Base-by-base conservation (phyloP, 2,888 invertebrate species). In the Dryobotodes eremita region DNA sequence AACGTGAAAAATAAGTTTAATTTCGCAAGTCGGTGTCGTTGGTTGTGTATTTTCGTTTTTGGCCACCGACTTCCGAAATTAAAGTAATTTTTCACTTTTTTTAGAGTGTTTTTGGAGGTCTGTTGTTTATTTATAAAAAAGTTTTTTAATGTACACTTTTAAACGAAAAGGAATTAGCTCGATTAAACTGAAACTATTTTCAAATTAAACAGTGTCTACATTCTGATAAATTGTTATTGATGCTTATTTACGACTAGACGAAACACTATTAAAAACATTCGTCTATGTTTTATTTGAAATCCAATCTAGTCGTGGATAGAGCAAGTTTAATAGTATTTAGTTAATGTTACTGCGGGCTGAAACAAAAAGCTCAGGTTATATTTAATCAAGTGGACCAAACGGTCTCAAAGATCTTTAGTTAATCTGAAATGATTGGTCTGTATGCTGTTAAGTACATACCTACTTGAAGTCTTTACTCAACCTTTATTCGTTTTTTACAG, bases 221-320 rank as follows among this genome's bases (percentile, higher is more conserved):
- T 31, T 42, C 15, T 46, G 13, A 48, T 50, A 15, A 42, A 80
- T 17, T 74, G 15, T 72, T 36, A 4, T 15, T 61, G 53, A 48
- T 26, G 11, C 57, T 70, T 70, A 65, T 31, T 15, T 50, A 48
- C 26, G 59, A 69, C 57, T 23, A 73, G 74, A 70, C 57, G 26
- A 48, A 66, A 61, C n/a, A 64, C 15, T 50, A 57, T 15, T 71
- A 61, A 61, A 79, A 72, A 61, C 17, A 26, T 46, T 26, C 57
- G 10, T 59, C n/a, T 11, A 53, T 48, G 17, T 80, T 55, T 55
- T 80, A 72, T 66, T 75, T 70, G 64, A 59, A 80, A 81, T 59
- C 15, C 59, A 55, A 75, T 59, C 46, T 26, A 2, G 15, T 65
- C 59, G 46, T 36, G 7, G 31, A 65, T 26, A 10, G 46, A 70